Evolutionary conservation across 1,140 invertebrate species (phyloP), one percentile per base, ranked within the genome.

Genomic region (Ptiloglossa arizonensis): DNA sequence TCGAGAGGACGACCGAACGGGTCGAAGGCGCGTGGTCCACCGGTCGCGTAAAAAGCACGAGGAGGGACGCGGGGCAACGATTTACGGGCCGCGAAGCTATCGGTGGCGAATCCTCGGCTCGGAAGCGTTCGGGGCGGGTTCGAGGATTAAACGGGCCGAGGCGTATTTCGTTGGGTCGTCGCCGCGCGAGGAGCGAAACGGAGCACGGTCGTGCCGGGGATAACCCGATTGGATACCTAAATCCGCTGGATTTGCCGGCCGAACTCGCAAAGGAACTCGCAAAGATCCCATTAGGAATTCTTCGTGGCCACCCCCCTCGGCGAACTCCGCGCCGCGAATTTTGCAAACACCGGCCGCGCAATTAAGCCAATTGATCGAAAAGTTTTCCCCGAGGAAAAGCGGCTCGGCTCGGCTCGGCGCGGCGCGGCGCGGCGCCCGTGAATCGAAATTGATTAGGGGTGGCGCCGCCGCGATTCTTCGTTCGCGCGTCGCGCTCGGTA

Each of bases 381-480:
- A 66, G 38, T 66, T 50, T 19, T 35, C 24, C 35, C 29, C n/a
- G 22, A n/a, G 38, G 15, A 41, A 41, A 41, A 41, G 41, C 13
- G 41, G 8, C 41, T n/a, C n/a, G n/a, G n/a, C n/a, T n/a, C n/a
- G n/a, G n/a, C n/a, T n/a, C n/a, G n/a, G n/a, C n/a, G n/a, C n/a
- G n/a, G n/a, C n/a, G n/a, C n/a, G n/a, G n/a, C n/a, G n/a, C 41
- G 11, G 41, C 41, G 13, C 27, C 29, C n/a, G 22, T 69, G 73
- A 76, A 76, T 76, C 60, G 73, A 76, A 76, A 76, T 76, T 76
- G 73, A 76, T 76, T 76, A 69, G 64, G 44, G 66, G 44, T 17
- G 35, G 35, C 6, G n/a, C 17, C 32, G n/a, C 24, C 5, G 22
- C 9, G 59, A 44, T 67, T 56, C 66, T 69, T 76, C 54, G 68